Base-by-base conservation (phyloP, 2,113 vertebrate genomes). In the Gorsachius goisagi region DNA sequence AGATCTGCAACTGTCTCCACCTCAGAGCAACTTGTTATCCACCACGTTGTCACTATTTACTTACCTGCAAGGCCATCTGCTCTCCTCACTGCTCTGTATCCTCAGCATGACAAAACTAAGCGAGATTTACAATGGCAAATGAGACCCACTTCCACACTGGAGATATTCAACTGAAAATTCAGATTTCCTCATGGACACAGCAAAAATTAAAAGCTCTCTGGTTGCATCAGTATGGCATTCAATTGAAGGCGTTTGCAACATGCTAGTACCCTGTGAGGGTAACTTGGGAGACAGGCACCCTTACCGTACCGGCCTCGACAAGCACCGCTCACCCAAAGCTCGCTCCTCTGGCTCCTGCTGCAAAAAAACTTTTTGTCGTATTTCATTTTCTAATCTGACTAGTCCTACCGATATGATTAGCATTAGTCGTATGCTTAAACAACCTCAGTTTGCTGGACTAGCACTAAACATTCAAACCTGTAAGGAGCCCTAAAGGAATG, bases 251-350 rank as follows among this genome's bases (percentile, higher is more conserved):
- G 12, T 62, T 87, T 19, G 44, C 33, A 47, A 91, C 80, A 55
- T 2, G 12, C 26, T n/a, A 20, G 23, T 59, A 22, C 20, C 19
- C 30, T 12, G 2, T 41, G 60, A 78, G 37, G n/a, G 28, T 20
- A 63, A 71, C 32, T 5, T 50, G 21, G n/a, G 64, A 88, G 39
- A 63, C 23, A 8, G 37, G 52, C 20, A 16, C 9, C 9, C 1
- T 15, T 50, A 66, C 11, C 2, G 3, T 15, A 44, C 1, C 4
- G 3, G 17, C 22, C 24, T 53, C 0, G 0, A 39, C 5, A 22
- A 72, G 7, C 9, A 33, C 12, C 23, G 9, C 33, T 81, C 12
- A 44, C 5, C 32, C 58, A 59, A 26, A 59, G 37, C 16, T 33
- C 24, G 15, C 11, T 52, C 73, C 74, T 81, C 15, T 32, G 41